Evolutionary conservation across 2,113 vertebrate genomes (phyloP).

Genomic region (Rhadina sibilatrix): DNA sequence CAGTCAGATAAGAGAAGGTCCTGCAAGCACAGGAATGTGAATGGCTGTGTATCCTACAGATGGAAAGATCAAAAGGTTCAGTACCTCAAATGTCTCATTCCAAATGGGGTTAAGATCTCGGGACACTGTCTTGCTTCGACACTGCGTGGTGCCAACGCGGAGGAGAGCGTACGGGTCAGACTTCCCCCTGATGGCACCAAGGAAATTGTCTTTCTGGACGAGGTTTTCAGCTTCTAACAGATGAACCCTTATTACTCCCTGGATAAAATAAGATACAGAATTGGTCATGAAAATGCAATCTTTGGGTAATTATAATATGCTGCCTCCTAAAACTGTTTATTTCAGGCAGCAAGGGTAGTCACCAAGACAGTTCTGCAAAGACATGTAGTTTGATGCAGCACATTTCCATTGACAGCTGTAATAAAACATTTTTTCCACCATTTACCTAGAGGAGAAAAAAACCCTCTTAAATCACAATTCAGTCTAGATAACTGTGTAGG

Average conservation of each 20-base stretch:
- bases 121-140: conserved; percentile 87
- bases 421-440: neutral
- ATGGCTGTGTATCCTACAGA: neutral
- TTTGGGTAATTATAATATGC: neutral
- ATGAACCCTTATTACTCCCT: conserved; percentile 92
- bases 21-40: neutral
- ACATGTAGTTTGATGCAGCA: neutral
- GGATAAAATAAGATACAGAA: neutral
- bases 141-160: conserved; percentile 77
- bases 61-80: neutral
- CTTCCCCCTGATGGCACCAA: conserved; percentile 89
- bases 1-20: conserved; percentile 1
- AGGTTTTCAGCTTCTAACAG: conserved; percentile 86
- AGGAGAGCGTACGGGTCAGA: conserved; percentile 90
- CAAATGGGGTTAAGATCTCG: conserved; percentile 85
- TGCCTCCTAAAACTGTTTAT: conserved; percentile 22
- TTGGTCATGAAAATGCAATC: neutral
- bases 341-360: conserved; percentile 21
- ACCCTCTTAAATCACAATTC: neutral
- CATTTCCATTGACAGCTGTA: neutral
- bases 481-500: neutral
- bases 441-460: neutral
- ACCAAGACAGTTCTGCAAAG: neutral
- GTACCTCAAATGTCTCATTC: conserved; percentile 92
- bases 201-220: conserved; percentile 86